Evolutionary conservation across 2,888 invertebrate species (phyloP), one percentile per base, ranked within the genome.

Genomic region (Tipula helvola): DNA sequence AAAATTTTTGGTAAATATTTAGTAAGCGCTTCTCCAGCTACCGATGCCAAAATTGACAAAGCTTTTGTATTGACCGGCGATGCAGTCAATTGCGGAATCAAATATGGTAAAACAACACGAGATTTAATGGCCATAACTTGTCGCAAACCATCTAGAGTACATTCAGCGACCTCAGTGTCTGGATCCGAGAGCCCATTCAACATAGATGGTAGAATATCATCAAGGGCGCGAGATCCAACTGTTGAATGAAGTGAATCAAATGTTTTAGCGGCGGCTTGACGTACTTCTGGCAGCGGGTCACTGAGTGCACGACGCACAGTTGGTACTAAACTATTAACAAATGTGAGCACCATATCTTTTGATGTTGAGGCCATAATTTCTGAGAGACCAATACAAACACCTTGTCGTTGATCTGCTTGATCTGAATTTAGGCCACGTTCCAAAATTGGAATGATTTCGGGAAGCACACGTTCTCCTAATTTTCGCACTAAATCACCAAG

Each of bases 81-180:
- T 7, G 95, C 94, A 0, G 97, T 98, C 89, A 99, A 92, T 92
- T 98, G 96, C 3, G 99, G 99, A 88, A 99, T 96, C 88, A 99
- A 94, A 92, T 98, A 99, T 0, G 99, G 99, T 88, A 99, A 92
- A 87, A 99, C 98, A 0, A 98, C 98, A 89, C 97, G 94, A 0
- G 98, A 97, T 92, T 99, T 99, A 87, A 99, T 97, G 13, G 97
- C 96, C 97, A 99, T 98, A 71, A 99, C 97, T 93, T 99, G 98
- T 87, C 97, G 95, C 88, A 99, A 93, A 28, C 99, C 99, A 91
- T 99, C 99, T 88, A 99, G 93, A 10, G 98, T 97, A 90, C 96
- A 96, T 90, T 98, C 98, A 0, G 97, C 97, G 86, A 95, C 92
- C 36, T 93, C 94, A 0, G 95, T 93, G 92, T 98, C 95, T 0